A percentile compares a stretch with the other conserved stretches of the same genome.
phyloP scores from a whole-genome alignment of 2,797 vertebrate species.

The Malurus leucopterus region DNA sequence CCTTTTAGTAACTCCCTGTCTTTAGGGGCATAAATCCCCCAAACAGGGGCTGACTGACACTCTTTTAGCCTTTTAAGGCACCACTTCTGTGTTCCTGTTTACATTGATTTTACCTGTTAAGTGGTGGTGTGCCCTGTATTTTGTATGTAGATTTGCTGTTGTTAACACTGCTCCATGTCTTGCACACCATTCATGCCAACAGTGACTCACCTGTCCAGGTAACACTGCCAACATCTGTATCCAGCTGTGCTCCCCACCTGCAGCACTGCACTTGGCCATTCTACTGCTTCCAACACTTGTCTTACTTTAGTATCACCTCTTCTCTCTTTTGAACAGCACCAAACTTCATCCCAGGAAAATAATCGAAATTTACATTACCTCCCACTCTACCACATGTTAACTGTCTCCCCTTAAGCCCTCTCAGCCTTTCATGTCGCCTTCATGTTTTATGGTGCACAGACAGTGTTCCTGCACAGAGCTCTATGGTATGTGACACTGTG shows the following conservation, averaged over 20 bases:
- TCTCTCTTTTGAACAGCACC: background rate
- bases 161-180: background rate
- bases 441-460: background rate
- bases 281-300: background rate
- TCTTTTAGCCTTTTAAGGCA: background rate
- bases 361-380: background rate
- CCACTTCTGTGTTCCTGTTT: background rate
- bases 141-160: background rate
- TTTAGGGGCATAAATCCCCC: background rate
- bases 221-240: background rate
- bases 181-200: background rate
- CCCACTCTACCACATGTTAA: background rate
- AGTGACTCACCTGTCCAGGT: background rate
- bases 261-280: background rate
- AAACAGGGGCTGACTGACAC: background rate
- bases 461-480: background rate
- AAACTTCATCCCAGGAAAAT: background rate
- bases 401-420: background rate
- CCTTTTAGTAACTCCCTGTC: background rate
- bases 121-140: background rate
- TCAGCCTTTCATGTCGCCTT: background rate
- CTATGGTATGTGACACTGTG: rapidly evolving
- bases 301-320: background rate
- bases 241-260: background rate
- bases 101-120: background rate